Evolutionary conservation across 2,797 vertebrate species (phyloP).

Genomic region (Hapalemur alaotrensis): DNA sequence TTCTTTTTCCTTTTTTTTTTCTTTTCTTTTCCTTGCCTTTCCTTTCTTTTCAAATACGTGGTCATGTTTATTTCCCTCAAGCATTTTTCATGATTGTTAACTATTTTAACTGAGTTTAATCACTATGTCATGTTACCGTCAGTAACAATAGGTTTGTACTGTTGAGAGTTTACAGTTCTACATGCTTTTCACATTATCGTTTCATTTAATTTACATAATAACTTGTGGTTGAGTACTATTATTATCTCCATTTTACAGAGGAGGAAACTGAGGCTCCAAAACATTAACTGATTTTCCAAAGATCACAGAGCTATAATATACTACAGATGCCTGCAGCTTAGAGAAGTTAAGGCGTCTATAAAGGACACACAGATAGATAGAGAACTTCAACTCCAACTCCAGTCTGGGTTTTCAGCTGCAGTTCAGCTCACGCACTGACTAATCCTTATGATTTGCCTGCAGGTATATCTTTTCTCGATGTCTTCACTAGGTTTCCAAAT

Average conservation of each 20-base stretch:
- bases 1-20: background rate
- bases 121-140: background rate
- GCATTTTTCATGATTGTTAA: background rate
- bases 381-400: background rate
- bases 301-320: background rate
- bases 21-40: background rate
- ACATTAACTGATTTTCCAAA: background rate
- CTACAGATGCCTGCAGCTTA: background rate
- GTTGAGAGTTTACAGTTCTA: background rate
- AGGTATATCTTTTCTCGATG: background rate
- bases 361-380: background rate
- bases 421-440: background rate
- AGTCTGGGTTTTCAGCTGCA: background rate
- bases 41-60: background rate
- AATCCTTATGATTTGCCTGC: background rate
- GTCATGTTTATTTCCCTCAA: background rate
- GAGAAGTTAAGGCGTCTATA: background rate
- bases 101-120: background rate
- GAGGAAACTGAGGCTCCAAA: background rate
- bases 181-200: background rate
- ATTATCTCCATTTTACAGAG: background rate
- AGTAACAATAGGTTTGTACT: background rate
- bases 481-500: background rate
- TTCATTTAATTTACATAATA: background rate
- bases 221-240: too few relatives aligned